Evolutionary conservation across 2,888 invertebrate species (phyloP), one percentile per base, ranked within the genome.

Genomic region (Aphelenchoides bicaudatus): DNA sequence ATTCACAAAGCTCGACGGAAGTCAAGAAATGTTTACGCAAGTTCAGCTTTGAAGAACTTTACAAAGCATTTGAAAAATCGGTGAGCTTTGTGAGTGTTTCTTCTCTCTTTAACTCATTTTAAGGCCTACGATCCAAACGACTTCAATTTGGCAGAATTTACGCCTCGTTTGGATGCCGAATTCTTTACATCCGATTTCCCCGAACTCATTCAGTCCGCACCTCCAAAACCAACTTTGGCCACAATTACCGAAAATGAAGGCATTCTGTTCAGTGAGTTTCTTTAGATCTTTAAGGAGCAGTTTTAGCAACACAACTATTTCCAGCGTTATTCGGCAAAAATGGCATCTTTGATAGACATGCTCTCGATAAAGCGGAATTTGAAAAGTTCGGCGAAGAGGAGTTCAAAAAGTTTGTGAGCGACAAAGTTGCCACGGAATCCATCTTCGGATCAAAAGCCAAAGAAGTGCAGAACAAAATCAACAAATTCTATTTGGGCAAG

Each of bases 161-260:
- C 30, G 4, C 66, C 67, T 2, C 67, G 63, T 21, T 23, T 66
- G 25, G 63, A 63, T 28, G 60, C 49, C 25, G 65, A 63, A n/a
- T 63, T 63, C 47, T 63, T 63, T 16, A 39, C 65, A 27, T 28
- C 37, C 31, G 65, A 63, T 47, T 39, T 30, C 21, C 21, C 16
- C 19, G 30, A 38, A 10, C 31, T 63, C 4, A 30, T 63, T 8
- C 25, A 57, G 31, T 43, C 39, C 8, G 53, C 54, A 34, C 57
- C 57, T 13, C 49, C 39, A 0, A 63, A 63, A 25, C 48, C 47
- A 21, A 29, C 52, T 2, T 10, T 63, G 5, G 43, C 51, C 6
- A 53, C 56, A 8, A 13, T 65, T 8, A 43, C 63, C 21, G 21
- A 13, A 21, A 29, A 55, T 23, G 63, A 63, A 16, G 39, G 39